Evolutionary conservation across 2,797 vertebrate species (phyloP).

Genomic region (Hemibagrus guttatus): DNA sequence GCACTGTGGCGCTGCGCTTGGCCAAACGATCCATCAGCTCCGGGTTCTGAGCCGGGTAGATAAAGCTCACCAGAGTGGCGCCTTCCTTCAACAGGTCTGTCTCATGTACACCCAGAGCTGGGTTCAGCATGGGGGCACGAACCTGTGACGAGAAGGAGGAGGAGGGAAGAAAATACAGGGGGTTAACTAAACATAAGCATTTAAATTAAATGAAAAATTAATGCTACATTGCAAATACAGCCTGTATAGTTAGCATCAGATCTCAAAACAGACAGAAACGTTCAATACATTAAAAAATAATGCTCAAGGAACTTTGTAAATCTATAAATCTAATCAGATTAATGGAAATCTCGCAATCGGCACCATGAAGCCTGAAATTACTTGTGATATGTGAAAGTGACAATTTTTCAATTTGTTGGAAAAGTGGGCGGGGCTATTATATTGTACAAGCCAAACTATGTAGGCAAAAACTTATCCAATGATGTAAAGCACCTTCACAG

Average conservation of each 20-base stretch:
- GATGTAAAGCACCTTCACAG: background rate
- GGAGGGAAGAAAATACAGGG: too few species aligned
- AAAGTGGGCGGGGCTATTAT: background rate
- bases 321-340: background rate
- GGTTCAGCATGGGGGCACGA: slow-evolving; percentile 78
- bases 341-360: background rate
- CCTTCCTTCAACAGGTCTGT: slow-evolving; percentile 77
- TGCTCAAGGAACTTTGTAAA: too few species aligned
- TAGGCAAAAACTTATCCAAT: background rate
- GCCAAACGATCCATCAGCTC: slow-evolving; percentile 76
- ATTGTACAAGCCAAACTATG: too few species aligned
- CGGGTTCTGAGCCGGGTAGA: slow-evolving; percentile 81
- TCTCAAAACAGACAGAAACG: background rate
- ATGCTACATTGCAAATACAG: background rate
- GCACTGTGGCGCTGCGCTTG: slow-evolving; percentile 74
- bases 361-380: background rate
- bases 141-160: slow-evolving; percentile 66
- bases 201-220: background rate
- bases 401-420: background rate
- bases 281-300: too few species aligned
- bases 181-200: background rate
- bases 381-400: background rate
- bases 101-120: slow-evolving; percentile 72
- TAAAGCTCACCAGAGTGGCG: slow-evolving; percentile 75
- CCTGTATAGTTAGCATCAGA: background rate